Evolutionary conservation across 2,888 invertebrate genomes (phyloP), one percentile per base, ranked within the genome.

Genomic region (Cheiracanthium punctorium): DNA sequence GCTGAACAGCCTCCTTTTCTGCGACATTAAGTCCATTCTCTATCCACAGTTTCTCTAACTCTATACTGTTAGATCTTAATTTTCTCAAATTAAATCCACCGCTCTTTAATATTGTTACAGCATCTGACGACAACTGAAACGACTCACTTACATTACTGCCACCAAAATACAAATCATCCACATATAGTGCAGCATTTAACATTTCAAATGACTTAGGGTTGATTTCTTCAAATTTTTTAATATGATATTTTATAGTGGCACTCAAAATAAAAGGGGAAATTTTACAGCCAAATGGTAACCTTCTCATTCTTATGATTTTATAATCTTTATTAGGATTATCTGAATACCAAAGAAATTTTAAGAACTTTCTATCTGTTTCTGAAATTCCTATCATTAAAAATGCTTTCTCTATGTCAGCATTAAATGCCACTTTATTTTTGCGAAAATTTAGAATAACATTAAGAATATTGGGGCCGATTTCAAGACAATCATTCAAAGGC

Each of bases 131-230:
- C 29, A 7, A 69, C 17, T 2, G 17, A 69, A 4, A 69, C 5
- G 69, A 24, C n/a, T 69, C 33, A 29, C 29, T 29, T 10, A 69
- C 33, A 33, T n/a, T 37, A 30, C n/a, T 20, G 20, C 17, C 4
- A 33, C 69, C 69, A 10, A 17, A 69, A 33, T 37, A 69, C 37
- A 69, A 69, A 69, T 69, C 37, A 20, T 69, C 69, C 29, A 33
- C n/a, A n/a, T 14, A 69, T 20, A 69, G 8, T 14, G 37, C 24
- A n/a, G 69, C n/a, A 37, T 69, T 17, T 69, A 69, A 37, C 37
- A 69, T 69, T 33, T 32, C 33, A 33, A 20, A 69, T 4, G 5
- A 12, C 29, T 69, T 14, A 12, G 20, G 20, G 2, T 69, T 69
- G 2, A 1, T 20, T 24, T 10, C 33, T n/a, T 33, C 1, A 33